Evolutionary conservation across 2,888 invertebrate species (phyloP), one percentile per base, ranked within the genome.

Genomic region (Calliopum simillimum): DNA sequence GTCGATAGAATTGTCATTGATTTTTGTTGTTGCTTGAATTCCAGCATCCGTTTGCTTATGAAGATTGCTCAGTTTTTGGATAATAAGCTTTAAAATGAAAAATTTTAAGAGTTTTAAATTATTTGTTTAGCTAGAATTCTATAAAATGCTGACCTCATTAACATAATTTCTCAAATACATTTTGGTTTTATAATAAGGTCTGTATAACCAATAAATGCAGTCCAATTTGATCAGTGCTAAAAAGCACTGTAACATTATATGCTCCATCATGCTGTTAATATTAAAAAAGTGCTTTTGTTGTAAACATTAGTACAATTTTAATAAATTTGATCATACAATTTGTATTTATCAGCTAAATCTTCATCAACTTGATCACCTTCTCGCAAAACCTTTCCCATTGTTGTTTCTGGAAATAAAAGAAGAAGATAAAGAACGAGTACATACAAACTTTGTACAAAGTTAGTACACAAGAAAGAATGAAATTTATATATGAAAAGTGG

Each of bases 321-420:
- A 13, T 1, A 21, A 2, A 11, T 53, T 11, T 21, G 8, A 41
- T 21, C 72, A 71, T 53, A 74, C 74, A 66, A 67, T 11, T 67
- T 63, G 19, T 64, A 71, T 16, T 33, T 67, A 16, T 21, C 25
- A 16, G 67, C 53, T 3, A 73, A 21, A 46, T 62, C 63, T 47
- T 74, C 70, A 3, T 71, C 63, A 2, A 73, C 68, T 55, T 71
- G 21, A 55, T 74, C 74, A 2, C 65, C 70, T 16, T 69, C 65
- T n/a, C n/a, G 13, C 69, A 72, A 58, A 16, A 23, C 14, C 59
- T 76, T 73, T 2, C 76, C 76, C 74, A 76, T 74, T 6, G 76
- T 76, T 11, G 76, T 76, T 70, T 76, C 76, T 76, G 46, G 1
- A 59, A 19, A 16, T 12, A 62, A 47, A 51, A 43, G 11, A 12